A percentile compares a stretch with the other conserved stretches of the same genome.
Evolutionary conservation across 2,888 invertebrate genomes (phyloP).

Genomic region (Trissoscelio sp.): DNA sequence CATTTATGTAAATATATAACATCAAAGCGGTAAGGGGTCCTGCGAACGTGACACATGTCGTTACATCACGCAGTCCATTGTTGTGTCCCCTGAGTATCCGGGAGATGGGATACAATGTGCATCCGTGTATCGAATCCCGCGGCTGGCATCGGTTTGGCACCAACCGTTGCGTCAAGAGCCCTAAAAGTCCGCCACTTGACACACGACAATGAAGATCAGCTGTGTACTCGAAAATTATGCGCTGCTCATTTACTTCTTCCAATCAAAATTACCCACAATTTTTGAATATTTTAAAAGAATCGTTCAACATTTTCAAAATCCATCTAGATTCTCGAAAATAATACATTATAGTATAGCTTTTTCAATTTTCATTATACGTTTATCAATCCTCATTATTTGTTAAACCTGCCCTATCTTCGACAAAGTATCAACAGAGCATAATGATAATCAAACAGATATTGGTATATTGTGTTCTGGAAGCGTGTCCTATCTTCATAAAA

Average conservation of each 20-base stretch:
- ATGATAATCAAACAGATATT: slow-evolving; percentile 61
- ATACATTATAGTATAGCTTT: too few species aligned
- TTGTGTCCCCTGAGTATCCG: slow-evolving; percentile 70
- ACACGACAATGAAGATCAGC: slow-evolving; percentile 72
- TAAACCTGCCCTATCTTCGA: slow-evolving; percentile 39
- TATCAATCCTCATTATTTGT: too few species aligned
- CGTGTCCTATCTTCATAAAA: slow-evolving; percentile 67
- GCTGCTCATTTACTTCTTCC: slow-evolving; percentile 67
- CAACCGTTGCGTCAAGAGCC: slow-evolving; percentile 70
- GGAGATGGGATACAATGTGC: slow-evolving; percentile 26
- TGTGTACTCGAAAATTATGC: slow-evolving; percentile 30
- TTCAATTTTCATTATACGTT: too few species aligned
- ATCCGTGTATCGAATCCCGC: slow-evolving; percentile 10
- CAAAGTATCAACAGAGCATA: slow-evolving; percentile 38
- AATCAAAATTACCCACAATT: slow-evolving; percentile 48
- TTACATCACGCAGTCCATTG: slow-evolving; percentile 81
- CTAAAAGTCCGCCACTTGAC: slow-evolving; percentile 81
- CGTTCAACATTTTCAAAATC: too few species aligned
- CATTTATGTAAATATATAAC: slow-evolving; percentile 52
- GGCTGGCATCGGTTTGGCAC: slow-evolving; percentile 21
- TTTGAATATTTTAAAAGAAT: too few species aligned
- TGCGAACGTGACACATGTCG: slow-evolving; percentile 82
- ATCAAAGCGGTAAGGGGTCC: slow-evolving; percentile 72
- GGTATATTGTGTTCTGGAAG: slow-evolving; percentile 23
- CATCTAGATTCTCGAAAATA: too few species aligned